Evolutionary conservation across 2,113 vertebrate genomes (phyloP).

Genomic region (Alligator sinensis): DNA sequence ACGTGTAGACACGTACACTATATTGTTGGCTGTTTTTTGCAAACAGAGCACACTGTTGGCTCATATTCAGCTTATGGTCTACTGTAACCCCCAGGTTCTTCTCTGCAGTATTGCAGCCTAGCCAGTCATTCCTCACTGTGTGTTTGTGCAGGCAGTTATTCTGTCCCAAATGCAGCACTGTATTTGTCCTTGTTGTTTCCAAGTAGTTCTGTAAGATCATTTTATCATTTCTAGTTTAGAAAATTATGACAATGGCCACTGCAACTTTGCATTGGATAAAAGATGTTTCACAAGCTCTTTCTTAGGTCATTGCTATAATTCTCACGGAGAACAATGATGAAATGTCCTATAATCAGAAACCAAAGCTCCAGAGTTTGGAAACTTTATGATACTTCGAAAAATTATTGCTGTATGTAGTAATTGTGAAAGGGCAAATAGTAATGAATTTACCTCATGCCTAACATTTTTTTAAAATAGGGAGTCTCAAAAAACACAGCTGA

Average conservation of each 20-base stretch:
- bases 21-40: too few relatives aligned
- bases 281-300: conserved; percentile 59
- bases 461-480: not conserved
- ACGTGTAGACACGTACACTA: too few relatives aligned
- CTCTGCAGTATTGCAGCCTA: too few relatives aligned
- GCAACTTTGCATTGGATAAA: not conserved
- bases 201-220: conserved; percentile 5
- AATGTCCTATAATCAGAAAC: conserved; percentile 17
- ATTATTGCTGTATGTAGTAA: not conserved
- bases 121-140: too few relatives aligned
- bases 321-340: conserved; percentile 48
- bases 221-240: conserved; percentile 15
- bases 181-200: conserved; percentile 22
- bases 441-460: not conserved
- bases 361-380: not conserved
- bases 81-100: too few relatives aligned
- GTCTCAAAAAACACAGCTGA: not conserved
- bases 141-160: too few relatives aligned
- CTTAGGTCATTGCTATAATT: conserved; percentile 25
- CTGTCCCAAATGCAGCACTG: not conserved
- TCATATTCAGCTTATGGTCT: too few relatives aligned
- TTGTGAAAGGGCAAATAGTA: not conserved
- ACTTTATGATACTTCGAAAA: conserved; percentile 34
- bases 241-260: not conserved
- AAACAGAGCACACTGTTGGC: too few relatives aligned